phyloP scores from a whole-genome alignment of 2,888 invertebrate genomes.

The Palloptera scutellata region DNA sequence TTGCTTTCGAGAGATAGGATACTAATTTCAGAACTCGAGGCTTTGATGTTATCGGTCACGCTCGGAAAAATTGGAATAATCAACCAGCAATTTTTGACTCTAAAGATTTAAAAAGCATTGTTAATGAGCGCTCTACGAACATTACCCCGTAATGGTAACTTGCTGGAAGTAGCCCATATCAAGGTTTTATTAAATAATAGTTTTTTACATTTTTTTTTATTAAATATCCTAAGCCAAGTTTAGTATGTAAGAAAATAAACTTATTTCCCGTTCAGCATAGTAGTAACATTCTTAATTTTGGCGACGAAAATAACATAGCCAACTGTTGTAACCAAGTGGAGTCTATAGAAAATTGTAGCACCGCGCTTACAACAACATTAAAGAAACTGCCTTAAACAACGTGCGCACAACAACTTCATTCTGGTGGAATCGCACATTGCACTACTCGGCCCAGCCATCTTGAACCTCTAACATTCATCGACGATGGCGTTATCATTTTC shows the following conservation, averaged over 20 bases:
- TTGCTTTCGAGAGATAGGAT: background rate
- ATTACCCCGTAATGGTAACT: too few relatives aligned
- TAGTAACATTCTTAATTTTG: too few relatives aligned
- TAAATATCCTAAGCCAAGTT: too few relatives aligned
- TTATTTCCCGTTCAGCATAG: too few relatives aligned
- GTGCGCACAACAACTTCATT: slow-evolving; percentile 15
- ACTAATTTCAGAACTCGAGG: background rate
- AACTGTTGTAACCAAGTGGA: slow-evolving; percentile 13
- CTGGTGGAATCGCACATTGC: slow-evolving; percentile 23
- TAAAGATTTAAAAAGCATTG: slow-evolving; percentile 25
- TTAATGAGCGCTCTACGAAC: too few relatives aligned
- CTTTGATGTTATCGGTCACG: too few relatives aligned
- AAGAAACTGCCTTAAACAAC: background rate
- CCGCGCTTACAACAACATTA: slow-evolving; percentile 19
- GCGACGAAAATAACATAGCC: slow-evolving; percentile 21
- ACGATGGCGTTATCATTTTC: slow-evolving; percentile 14
- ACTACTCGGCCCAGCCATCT: slow-evolving; percentile 24
- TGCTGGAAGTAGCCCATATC: too few relatives aligned
- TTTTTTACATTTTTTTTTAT: too few relatives aligned
- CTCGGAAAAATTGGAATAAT: too few relatives aligned
- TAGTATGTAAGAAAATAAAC: too few relatives aligned
- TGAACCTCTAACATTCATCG: slow-evolving; percentile 21
- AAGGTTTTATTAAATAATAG: too few relatives aligned
- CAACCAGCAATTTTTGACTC: too few relatives aligned
- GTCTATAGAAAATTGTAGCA: slow-evolving; percentile 20